Evolutionary conservation across 2,113 vertebrate species (phyloP), one percentile per base, ranked within the genome.

Genomic region (Cisticola juncidis): DNA sequence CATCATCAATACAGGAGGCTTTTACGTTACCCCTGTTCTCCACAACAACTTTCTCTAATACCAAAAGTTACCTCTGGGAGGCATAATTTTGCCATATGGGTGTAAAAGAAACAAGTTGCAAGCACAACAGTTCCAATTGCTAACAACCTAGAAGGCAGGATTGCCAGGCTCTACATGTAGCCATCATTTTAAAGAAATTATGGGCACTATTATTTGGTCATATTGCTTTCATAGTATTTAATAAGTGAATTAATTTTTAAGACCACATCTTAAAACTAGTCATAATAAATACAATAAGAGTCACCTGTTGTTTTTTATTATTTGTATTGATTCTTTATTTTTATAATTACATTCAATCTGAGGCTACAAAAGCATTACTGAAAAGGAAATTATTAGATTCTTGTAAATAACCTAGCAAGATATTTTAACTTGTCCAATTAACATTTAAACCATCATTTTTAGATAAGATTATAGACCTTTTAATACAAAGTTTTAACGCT

Each of bases 401-500:
- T 84, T 88, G 66, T 88, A 95, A 91, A 80, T 62, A 48, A 78
- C 71, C 80, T 77, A 91, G 72, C 29, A 78, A 80, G 58, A 69
- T 58, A 83, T 57, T 91, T 91, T 62, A 86, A 66, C 38, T 88
- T 90, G 68, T 69, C 54, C 45, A 85, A 78, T 90, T 93, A 90
- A 90, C 36, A 78, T 86, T 90, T 83, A 92, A 92, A 95, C 62
- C 79, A 68, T 90, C 94, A 93, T 79, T 93, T 94, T 96, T 68
- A 97, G 93, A 79, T 80, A 95, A 90, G 71, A 96, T 85, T 94
- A 94, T 9, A 93, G 71, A 95, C 66, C 87, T 92, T 94, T 92
- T 91, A 96, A 97, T 74, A 77, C 56, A 77, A 92, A 94, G 82
- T 81, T 97, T 97, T 97, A 97, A 81, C 20, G 50, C 28, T 87